Percentiles rank a stretch among this genome's conserved stretches.
These are phyloP conservation scores for Rhimphoctona megacephalus DNA, from an alignment of 2,888 invertebrate genomes.

Conservation along the genomic window DNA sequence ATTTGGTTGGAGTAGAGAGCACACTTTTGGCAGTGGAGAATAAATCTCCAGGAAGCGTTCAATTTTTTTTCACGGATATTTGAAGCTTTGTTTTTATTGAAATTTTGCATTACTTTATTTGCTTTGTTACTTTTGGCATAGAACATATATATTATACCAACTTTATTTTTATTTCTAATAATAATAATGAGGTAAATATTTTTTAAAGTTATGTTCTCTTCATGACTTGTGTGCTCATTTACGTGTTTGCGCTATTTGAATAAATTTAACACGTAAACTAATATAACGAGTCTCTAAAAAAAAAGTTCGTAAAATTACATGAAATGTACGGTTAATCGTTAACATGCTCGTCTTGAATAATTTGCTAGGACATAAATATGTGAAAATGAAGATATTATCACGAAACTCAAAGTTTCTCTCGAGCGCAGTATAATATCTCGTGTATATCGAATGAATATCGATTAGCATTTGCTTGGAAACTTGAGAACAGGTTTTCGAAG, in stretches of 20 bases:
- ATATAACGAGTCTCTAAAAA: neutral
- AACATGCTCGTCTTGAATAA: neutral
- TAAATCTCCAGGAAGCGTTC: too few relatives aligned
- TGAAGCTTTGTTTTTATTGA: too few relatives aligned
- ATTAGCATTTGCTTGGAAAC: constrained; percentile 64
- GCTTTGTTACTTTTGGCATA: too few relatives aligned
- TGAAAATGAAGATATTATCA: constrained; percentile 13
- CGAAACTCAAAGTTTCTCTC: neutral
- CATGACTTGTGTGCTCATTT: too few relatives aligned
- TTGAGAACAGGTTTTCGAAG: constrained; percentile 62
- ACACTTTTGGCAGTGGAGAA: too few relatives aligned
- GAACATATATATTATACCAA: too few relatives aligned
- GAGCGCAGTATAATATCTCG: constrained; percentile 10
- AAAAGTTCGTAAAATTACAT: neutral
- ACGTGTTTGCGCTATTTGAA: too few relatives aligned
- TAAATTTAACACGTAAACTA: neutral
- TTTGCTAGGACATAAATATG: neutral
- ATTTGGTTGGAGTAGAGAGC: neutral
- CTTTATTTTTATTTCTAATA: too few relatives aligned
- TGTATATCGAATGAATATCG: constrained; percentile 47
- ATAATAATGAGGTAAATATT: too few relatives aligned
- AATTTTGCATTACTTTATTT: too few relatives aligned
- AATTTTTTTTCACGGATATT: too few relatives aligned
- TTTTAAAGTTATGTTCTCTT: too few relatives aligned
- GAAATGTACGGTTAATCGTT: neutral